A percentile compares a stretch with the other conserved stretches of the same genome.
phyloP scores from a whole-genome alignment of 2,797 vertebrate genomes.

The Eidolon dupreanum region DNA sequence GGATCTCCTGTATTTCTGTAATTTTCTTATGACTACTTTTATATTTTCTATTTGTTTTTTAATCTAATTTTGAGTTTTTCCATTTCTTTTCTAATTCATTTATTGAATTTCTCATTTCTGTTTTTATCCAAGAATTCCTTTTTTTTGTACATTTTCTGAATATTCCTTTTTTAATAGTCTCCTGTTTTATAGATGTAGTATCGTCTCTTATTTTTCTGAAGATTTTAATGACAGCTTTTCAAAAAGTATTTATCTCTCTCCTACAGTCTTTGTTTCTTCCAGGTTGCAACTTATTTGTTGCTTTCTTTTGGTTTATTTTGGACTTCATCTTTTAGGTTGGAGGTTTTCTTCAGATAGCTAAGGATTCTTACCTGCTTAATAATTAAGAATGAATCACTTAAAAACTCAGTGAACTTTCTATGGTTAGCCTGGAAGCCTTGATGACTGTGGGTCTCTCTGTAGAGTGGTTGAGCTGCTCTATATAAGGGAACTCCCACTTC shows the following conservation, averaged over 20 bases:
- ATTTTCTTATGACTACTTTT: neutral
- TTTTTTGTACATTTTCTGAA: neutral
- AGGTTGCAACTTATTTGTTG: neutral
- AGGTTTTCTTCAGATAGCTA: neutral
- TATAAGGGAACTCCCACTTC: neutral
- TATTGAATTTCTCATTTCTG: neutral
- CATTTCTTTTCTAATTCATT: neutral
- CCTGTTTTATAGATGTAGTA: neutral
- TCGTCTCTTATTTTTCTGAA: neutral
- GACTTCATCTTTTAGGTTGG: neutral
- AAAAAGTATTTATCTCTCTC: neutral
- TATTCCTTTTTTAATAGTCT: neutral
- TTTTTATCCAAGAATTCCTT: neutral
- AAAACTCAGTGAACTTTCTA: neutral
- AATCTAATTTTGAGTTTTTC: neutral
- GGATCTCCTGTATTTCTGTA: neutral
- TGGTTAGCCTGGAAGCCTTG: neutral
- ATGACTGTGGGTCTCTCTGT: neutral
- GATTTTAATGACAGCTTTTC: neutral
- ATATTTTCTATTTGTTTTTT: neutral
- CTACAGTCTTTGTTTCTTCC: neutral
- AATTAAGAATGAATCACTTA: neutral
- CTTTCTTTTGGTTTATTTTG: neutral
- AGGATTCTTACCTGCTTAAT: neutral
- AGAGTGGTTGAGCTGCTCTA: neutral